Conservation (phyloP, 2,113 vertebrate genomes). For the Antidorcas marsupialis region DNA sequence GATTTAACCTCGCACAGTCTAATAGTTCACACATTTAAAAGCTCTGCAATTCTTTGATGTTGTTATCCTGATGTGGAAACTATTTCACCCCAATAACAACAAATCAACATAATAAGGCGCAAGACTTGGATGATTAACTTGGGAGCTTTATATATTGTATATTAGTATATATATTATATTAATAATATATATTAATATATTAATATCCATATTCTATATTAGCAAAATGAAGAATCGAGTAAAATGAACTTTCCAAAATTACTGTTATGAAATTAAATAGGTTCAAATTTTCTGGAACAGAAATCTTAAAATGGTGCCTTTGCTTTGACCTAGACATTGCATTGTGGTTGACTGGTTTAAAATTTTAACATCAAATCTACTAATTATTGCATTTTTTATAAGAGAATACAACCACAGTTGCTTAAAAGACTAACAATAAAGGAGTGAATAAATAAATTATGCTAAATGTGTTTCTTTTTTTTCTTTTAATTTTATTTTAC, state of each 20-base stretch:
- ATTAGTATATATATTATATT: no score
- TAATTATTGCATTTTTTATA: neutral
- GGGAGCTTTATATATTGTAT: no score
- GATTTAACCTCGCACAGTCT: neutral
- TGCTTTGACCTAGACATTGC: neutral
- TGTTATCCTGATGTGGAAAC: neutral
- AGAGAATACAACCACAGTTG: neutral
- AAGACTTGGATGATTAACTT: no score
- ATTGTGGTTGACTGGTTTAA: neutral
- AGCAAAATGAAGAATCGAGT: neutral
- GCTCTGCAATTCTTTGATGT: neutral
- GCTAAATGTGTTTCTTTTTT: neutral
- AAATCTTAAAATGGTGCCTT: neutral
- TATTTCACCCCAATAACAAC: neutral
- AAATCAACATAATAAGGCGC: neutral
- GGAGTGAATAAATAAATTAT: neutral
- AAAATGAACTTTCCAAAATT: neutral
- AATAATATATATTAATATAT: no score
- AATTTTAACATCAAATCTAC: neutral
- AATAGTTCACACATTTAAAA: neutral
- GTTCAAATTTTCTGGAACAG: neutral
- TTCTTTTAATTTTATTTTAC: no score
- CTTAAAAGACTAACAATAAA: neutral
- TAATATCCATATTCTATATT: neutral
- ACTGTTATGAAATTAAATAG: neutral